Base-by-base conservation (phyloP, 2,797 vertebrate genomes). In the Spinus olivaceus region DNA sequence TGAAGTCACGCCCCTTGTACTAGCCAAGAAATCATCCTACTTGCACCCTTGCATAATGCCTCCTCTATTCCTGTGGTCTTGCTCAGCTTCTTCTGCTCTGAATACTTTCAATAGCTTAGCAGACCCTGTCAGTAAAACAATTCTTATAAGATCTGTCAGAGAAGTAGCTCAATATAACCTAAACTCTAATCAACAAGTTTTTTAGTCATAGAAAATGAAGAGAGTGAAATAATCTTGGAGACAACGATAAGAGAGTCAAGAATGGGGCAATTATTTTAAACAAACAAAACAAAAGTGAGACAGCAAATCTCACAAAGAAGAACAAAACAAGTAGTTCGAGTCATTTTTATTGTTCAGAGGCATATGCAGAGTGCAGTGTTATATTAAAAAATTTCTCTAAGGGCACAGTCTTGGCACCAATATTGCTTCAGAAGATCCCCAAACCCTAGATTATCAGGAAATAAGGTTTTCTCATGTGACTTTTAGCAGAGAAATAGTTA, bases 21-120 rank as follows among this genome's bases (percentile, higher is more conserved):
- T 24, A 49, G 86, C 69, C 80, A 92, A 88, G 49, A 82, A 86
- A 83, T 51, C 44, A 60, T 10, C 49, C 51, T n/a, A 30, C 69
- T 78, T 56, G 30, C 39, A 37, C 30, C 61, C 70, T 39, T 63
- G 49, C 39, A 73, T 32, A 61, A 79, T 32, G 47, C 16, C 39
- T 54, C 27, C 71, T 63, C 39, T 80, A 17, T 22, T 73, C 60
- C 49, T 35, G 30, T 25, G 24, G 64, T 19, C 24, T 25, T 60
- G 50, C 30, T 82, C 51, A 60, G 61, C 14, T 74, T 87, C 27
- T 59, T 81, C 71, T 54, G 35, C 65, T 83, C 65, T 59, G 50
- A 90, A 69, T 64, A 50, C 7, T 69, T 53, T 25, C 65, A 53
- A 1, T 30, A 12, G 53, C 49, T 60, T 41, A 33, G 30, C 12